These are phyloP conservation scores for Catamblyrhynchus diadema DNA, from an alignment of 2,797 vertebrate species.

Conservation along the genomic window DNA sequence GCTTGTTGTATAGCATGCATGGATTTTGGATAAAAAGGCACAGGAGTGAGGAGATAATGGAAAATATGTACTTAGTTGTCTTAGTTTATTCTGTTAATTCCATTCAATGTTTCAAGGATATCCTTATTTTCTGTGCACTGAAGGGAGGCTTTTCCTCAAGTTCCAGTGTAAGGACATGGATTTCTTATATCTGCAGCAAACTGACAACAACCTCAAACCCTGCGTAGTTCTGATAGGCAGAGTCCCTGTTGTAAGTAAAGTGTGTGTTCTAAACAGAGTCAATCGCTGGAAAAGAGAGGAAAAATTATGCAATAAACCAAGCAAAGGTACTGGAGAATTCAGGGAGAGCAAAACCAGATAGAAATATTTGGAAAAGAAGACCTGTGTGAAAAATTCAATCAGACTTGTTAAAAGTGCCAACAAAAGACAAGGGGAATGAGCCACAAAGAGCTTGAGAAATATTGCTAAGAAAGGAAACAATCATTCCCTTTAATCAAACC, in stretches of 20 bases:
- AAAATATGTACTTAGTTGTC: neutral
- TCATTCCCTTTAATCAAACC: constrained; percentile 13
- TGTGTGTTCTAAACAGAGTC: neutral
- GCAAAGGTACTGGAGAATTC: neutral
- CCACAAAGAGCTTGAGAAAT: neutral
- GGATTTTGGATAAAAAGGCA: neutral
- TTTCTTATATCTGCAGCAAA: neutral
- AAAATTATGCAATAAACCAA: neutral
- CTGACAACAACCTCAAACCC: neutral
- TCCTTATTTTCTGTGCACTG: neutral
- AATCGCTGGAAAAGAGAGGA: neutral
- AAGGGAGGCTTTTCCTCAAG: neutral
- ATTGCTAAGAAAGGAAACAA: neutral
- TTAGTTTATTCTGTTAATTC: neutral
- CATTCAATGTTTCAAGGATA: neutral
- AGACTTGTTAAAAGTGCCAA: neutral
- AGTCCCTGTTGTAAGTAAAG: neutral
- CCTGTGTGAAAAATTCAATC: neutral
- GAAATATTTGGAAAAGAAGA: neutral
- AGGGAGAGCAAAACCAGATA: neutral
- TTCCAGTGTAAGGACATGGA: neutral
- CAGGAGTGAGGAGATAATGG: neutral
- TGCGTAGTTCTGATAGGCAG: fast-evolving
- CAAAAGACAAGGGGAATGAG: neutral
- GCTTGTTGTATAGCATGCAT: neutral